Conservation (phyloP, 2,888 invertebrate species). For the Formica aserva region DNA sequence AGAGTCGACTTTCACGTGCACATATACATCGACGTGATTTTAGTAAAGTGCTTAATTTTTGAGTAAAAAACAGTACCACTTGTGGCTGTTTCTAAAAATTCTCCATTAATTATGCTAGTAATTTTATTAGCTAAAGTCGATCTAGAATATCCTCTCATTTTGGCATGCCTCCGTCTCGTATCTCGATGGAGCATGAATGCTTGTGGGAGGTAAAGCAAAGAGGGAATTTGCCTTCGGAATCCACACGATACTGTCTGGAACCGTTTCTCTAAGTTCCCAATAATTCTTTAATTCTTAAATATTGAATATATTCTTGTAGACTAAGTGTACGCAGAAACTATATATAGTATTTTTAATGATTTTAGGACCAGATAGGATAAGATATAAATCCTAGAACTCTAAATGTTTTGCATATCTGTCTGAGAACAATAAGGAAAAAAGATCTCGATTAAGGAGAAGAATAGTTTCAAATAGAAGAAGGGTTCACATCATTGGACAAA, state of each 20-base stretch:
- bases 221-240: slow-evolving; percentile 93
- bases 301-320: background rate
- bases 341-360: background rate
- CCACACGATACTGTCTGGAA: slow-evolving; percentile 91
- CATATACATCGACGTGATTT: background rate
- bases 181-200: slow-evolving; percentile 91
- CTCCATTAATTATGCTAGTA: background rate
- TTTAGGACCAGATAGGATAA: background rate
- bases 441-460: background rate
- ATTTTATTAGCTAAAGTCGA: background rate
- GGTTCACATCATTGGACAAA: background rate
- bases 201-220: slow-evolving; percentile 90
- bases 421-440: background rate
- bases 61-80: too few relatives aligned
- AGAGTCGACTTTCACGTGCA: background rate
- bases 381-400: background rate
- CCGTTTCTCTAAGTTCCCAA: slow-evolving; percentile 91
- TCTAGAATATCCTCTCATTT: slow-evolving; percentile 88
- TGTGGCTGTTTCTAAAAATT: background rate
- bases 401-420: background rate
- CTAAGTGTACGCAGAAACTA: background rate
- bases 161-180: slow-evolving; percentile 91
- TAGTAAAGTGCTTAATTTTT: background rate
- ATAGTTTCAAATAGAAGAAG: background rate
- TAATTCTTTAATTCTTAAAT: slow-evolving; percentile 79